These are phyloP conservation scores for Scolopax bukidnonensis DNA, from an alignment of 2,797 vertebrate species.

Conservation along the genomic window DNA sequence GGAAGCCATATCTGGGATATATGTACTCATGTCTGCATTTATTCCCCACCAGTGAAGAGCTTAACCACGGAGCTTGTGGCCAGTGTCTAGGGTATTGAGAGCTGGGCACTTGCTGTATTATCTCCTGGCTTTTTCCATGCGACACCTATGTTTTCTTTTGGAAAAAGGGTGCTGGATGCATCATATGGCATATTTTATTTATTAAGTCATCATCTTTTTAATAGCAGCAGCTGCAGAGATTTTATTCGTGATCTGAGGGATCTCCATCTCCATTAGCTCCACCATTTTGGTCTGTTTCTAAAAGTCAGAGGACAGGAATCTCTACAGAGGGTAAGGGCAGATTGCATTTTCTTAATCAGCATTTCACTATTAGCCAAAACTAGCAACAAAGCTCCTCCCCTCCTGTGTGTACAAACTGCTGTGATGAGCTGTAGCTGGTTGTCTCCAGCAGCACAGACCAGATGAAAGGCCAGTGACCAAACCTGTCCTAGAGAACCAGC, in stretches of 20 bases:
- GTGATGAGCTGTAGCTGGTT: not conserved
- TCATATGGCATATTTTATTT: not conserved
- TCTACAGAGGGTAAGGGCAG: not conserved
- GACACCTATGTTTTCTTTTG: not conserved
- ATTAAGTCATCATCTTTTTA: not conserved
- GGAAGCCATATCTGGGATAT: not conserved
- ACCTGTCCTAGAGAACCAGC: not conserved
- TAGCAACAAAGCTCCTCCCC: not conserved
- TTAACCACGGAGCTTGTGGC: not conserved
- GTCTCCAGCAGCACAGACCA: not conserved
- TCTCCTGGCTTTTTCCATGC: not conserved
- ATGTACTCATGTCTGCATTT: not conserved
- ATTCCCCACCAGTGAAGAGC: not conserved
- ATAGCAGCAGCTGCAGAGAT: not conserved
- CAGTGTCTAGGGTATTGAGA: not conserved
- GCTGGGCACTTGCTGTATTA: not conserved
- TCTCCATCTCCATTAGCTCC: not conserved
- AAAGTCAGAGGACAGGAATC: not conserved
- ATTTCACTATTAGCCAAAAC: not conserved
- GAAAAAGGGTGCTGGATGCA: not conserved
- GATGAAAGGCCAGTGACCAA: not conserved
- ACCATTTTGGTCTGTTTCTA: not conserved
- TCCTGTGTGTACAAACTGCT: not conserved
- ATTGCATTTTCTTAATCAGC: not conserved
- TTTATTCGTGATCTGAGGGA: not conserved